Evolutionary conservation across 2,888 invertebrate genomes (phyloP), one percentile per base, ranked within the genome.

Genomic region (Eurois occulta): DNA sequence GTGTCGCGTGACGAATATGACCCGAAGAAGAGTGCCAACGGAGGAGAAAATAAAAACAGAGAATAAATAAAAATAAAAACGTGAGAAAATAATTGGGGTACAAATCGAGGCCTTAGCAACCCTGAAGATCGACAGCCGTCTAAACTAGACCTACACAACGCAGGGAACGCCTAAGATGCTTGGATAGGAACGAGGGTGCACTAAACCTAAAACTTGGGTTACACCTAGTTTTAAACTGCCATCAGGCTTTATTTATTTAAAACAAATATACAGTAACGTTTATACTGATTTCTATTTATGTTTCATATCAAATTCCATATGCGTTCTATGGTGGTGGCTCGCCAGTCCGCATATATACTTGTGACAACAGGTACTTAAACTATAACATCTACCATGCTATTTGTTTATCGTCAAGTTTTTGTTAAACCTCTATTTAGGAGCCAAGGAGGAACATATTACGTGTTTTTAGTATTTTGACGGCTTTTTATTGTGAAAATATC

Each of bases 1-100:
- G 95, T 95, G 95, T 95, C 92, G 87, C 93, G 94, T 95, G 95
- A 94, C 91, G 93, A 94, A 95, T 95, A 95, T 95, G 96, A 96
- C 95, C 92, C 87, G 88, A 41, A 65, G 90, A 92, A 92, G 91
- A 94, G 95, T 95, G 95, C 94, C 87, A 87, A 87, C 71, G 78
- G 69, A 85, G 79, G 72, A 80, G 70, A 64, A 84, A 78, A 77
- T 74, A 77, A 90, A 90, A 91, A 93, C 91, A 91, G 88, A 92
- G 90, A 90, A 89, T 88, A 89, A 89, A 85, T 87, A 87, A 87
- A 88, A 86, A 91, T 81, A 90, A 64, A 64, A 65, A 87, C 88
- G 79, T 88, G 89, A 90, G 70, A 90, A 90, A 90, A 87, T 87
- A 89, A 88, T 91, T 92, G 87, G 90, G 89, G 89, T 89, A 90